A percentile compares a stretch with the other conserved stretches of the same genome.
These are phyloP conservation scores for Neogale vison DNA, from an alignment of 2,113 vertebrate species.

Conservation along the genomic window DNA sequence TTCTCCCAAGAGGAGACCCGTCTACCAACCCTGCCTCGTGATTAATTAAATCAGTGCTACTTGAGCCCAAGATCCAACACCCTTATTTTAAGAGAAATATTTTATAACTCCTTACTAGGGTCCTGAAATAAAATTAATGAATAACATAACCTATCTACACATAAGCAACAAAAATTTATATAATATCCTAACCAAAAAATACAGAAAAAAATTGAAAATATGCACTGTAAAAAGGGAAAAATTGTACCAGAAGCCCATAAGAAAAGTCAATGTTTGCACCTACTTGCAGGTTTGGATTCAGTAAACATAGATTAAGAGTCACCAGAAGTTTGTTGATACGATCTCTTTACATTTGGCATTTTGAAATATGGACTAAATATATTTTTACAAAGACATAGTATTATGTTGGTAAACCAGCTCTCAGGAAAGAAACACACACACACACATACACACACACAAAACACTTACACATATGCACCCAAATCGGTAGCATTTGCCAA, in stretches of 20 bases:
- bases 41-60: not conserved
- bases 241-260: not conserved
- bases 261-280: not conserved
- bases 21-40: not conserved
- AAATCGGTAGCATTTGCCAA: not conserved
- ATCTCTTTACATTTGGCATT: not conserved
- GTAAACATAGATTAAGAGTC: not conserved
- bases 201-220: not conserved
- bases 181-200: not conserved
- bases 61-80: not conserved
- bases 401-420: not conserved
- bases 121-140: not conserved
- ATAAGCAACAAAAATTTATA: constrained; percentile 38
- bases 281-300: not conserved
- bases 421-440: not conserved
- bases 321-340: not conserved
- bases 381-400: not conserved
- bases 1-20: not conserved
- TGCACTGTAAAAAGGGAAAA: not conserved
- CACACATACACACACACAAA: not conserved
- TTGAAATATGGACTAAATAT: not conserved
- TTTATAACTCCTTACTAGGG: not conserved
- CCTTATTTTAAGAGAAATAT: constrained; percentile 15
- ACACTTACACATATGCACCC: not conserved
- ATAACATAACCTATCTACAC: not conserved